Evolutionary conservation across 2,113 vertebrate genomes (phyloP), one percentile per base, ranked within the genome.

Genomic region (Mastomys coucha): DNA sequence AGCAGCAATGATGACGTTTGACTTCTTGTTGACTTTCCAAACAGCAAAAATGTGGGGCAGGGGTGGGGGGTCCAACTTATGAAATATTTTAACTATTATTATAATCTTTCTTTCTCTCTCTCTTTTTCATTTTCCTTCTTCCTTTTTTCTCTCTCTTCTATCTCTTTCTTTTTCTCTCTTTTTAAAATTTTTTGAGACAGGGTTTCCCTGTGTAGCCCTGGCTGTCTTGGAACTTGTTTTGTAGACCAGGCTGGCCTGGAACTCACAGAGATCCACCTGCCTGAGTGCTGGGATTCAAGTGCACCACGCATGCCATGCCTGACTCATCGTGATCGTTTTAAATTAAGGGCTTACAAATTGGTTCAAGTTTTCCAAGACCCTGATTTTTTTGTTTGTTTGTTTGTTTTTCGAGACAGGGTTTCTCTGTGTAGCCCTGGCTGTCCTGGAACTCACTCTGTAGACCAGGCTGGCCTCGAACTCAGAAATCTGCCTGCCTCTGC

Each of bases 1-100:
- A 19, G n/a, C 5, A 53, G 19, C 36, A 70, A 81, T 49, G 77
- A 81, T 58, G 39, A 0, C 0, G 14, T 73, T 26, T 76, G 26
- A 88, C 56, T 87, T 67, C 85, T 91, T 87, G 56, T 42, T 65
- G 26, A 42, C 58, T n/a, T 76, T 72, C 7, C 60, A 65, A 45
- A 19, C 39, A 65, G 58, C 56, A 17, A 84, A 24, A 63, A 14
- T 84, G n/a, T 28, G 24, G 58, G 26, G 20, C 24, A 28, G 63
- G 9, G 63, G 63, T 0, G 3, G 63, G 20, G 63, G n/a, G 14
- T 33, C 33, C 12, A 49, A 77, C 19, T 33, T 70, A n/a, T 56
- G 26, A n/a, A 89, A 80, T 92, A 93, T 53, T 92, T 77, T 87
- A 65, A 96, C 51, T 93, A 73, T 24, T 88, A 92, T 56, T 60